These are phyloP conservation scores for Tuberolachnus salignus DNA, from an alignment of 2,888 invertebrate genomes.

Conservation along the genomic window DNA sequence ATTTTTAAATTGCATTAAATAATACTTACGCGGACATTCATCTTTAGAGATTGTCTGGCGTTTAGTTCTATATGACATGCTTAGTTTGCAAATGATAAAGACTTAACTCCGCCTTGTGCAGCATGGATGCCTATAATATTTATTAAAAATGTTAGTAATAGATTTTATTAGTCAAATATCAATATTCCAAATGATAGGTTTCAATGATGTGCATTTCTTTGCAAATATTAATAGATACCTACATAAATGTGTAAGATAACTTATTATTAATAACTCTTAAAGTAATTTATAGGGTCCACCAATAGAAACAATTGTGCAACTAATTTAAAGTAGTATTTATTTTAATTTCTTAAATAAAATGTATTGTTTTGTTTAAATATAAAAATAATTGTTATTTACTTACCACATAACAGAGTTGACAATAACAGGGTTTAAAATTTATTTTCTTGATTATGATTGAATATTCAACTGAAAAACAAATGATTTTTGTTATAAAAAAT, in stretches of 20 bases:
- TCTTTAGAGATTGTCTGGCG: conserved; percentile 69
- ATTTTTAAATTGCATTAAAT: conserved; percentile 1
- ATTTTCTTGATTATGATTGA: conserved; percentile 11
- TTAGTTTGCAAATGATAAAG: conserved; percentile 54
- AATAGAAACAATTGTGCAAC: too few species aligned
- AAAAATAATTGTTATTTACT: background rate
- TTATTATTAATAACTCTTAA: too few species aligned
- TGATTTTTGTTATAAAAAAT: background rate
- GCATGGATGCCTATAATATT: conserved; percentile 50
- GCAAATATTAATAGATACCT: too few species aligned
- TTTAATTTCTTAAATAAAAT: too few species aligned
- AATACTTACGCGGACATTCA: conserved; percentile 66
- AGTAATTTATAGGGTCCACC: too few species aligned
- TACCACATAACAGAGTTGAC: conserved; percentile 53
- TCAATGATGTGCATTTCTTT: too few species aligned
- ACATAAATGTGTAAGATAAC: too few species aligned
- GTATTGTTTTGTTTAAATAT: background rate
- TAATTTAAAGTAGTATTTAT: too few species aligned
- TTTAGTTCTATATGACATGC: conserved; percentile 79
- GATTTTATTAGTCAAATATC: too few species aligned
- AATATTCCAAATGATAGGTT: too few species aligned
- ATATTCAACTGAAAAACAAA: conserved; percentile 41
- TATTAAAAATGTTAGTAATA: too few species aligned
- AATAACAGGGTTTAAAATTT: conserved; percentile 8
- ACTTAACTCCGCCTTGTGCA: conserved; percentile 50